A percentile compares a stretch with the other conserved stretches of the same genome.
Conservation (phyloP, 2,113 vertebrate species). For the Paralichthys olivaceus region DNA sequence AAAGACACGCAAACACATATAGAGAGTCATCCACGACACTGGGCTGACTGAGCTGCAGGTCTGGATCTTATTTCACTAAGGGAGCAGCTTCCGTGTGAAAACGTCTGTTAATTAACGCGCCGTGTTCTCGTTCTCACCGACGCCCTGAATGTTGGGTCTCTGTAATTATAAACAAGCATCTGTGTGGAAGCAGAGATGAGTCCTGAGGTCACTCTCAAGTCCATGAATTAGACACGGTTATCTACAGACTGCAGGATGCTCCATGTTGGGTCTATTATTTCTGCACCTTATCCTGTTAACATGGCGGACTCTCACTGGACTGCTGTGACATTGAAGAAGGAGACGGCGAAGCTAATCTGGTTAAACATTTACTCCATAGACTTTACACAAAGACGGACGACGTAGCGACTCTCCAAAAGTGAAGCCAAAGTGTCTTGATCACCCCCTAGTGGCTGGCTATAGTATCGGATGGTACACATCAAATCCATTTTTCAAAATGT, state of each 20-base stretch:
- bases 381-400: no score
- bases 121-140: neutral
- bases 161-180: constrained; percentile 52
- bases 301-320: neutral
- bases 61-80: constrained; percentile 19
- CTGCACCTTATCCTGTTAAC: neutral
- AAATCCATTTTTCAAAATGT: no score
- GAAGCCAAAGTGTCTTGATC: no score
- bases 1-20: neutral
- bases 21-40: neutral
- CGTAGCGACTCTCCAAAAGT: no score
- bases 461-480: no score
- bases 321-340: neutral
- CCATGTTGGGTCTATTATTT: neutral
- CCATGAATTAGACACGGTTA: constrained; percentile 22
- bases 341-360: constrained; percentile 4
- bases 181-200: constrained; percentile 40
- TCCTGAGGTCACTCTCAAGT: constrained; percentile 33
- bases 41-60: constrained; percentile 12
- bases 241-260: constrained; percentile 2
- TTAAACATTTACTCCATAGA: no score
- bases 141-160: no score
- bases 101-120: constrained; percentile 24
- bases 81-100: constrained; percentile 31
- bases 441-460: no score